Percentiles rank a stretch among this genome's conserved stretches.
These are phyloP conservation scores for Caenorhabditis latens DNA, from an alignment of 1,140 invertebrate genomes.

Conservation along the genomic window DNA sequence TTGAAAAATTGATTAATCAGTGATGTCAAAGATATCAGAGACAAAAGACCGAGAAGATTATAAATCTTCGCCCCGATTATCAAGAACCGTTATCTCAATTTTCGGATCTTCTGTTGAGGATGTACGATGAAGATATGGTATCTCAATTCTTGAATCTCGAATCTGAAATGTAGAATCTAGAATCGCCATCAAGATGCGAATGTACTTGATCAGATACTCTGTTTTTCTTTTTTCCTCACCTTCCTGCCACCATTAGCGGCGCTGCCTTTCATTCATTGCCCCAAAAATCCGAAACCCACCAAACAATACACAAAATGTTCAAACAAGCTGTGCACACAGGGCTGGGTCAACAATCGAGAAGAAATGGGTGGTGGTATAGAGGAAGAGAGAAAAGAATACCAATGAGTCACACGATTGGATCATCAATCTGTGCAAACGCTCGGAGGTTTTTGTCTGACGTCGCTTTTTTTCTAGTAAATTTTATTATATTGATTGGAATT, in stretches of 20 bases:
- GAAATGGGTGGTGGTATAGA: not conserved
- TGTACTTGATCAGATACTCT: conserved; percentile 11
- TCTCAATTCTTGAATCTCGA: not conserved
- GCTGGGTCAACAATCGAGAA: conserved; percentile 22
- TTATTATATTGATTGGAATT: not conserved
- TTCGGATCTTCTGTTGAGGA: not conserved
- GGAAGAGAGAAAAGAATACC: conserved; percentile 31
- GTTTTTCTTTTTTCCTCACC: not conserved
- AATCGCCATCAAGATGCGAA: not conserved
- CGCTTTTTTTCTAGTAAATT: not conserved
- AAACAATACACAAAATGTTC: conserved; percentile 54
- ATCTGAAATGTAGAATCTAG: not conserved
- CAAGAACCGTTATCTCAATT: not conserved
- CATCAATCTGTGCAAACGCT: conserved; percentile 44
- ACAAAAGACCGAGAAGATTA: no score
- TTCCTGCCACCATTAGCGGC: not conserved
- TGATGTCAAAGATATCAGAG: no score
- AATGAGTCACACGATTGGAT: conserved; percentile 51
- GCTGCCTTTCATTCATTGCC: not conserved
- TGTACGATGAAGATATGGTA: no score
- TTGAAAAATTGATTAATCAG: no score
- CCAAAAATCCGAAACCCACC: conserved; percentile 13
- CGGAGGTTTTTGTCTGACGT: not conserved
- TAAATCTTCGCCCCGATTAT: no score
- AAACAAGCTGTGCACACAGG: conserved; percentile 45